Evolutionary conservation across 1,140 invertebrate species (phyloP).

Genomic region (Aphelinus atriplicis): DNA sequence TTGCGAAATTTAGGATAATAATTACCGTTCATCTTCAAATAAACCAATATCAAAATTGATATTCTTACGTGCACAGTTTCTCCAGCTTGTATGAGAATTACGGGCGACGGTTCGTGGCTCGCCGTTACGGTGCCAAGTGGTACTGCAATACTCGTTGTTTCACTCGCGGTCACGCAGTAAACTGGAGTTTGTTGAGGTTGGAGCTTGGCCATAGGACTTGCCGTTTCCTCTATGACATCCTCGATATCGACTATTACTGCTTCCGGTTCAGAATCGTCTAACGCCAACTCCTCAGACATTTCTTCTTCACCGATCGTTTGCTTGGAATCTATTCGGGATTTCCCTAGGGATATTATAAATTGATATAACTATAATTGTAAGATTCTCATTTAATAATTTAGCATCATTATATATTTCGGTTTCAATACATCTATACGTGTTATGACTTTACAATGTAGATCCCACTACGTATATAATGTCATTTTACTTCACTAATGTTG

Average conservation of each 20-base stretch:
- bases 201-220: constrained; percentile 69
- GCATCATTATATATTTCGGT: too few relatives aligned
- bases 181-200: constrained; percentile 75
- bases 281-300: constrained; percentile 44
- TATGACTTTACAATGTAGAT: too few relatives aligned
- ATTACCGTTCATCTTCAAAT: too few relatives aligned
- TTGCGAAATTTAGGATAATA: too few relatives aligned
- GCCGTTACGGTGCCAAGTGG: constrained; percentile 55
- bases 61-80: constrained; percentile 37
- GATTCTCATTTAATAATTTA: too few relatives aligned
- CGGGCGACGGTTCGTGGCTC: constrained; percentile 53
- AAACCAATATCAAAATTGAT: not conserved
- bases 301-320: constrained; percentile 46
- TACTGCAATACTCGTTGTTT: constrained; percentile 58
- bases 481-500: too few relatives aligned
- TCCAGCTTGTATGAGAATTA: constrained; percentile 48
- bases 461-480: too few relatives aligned
- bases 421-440: too few relatives aligned
- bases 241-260: constrained; percentile 66
- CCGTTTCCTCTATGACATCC: constrained; percentile 66
- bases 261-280: constrained; percentile 67
- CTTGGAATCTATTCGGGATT: constrained; percentile 50
- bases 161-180: constrained; percentile 69
- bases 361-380: too few relatives aligned
- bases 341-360: constrained; percentile 1